Conservation (phyloP, 2,113 vertebrate species). For the Podarcis cretensis region DNA sequence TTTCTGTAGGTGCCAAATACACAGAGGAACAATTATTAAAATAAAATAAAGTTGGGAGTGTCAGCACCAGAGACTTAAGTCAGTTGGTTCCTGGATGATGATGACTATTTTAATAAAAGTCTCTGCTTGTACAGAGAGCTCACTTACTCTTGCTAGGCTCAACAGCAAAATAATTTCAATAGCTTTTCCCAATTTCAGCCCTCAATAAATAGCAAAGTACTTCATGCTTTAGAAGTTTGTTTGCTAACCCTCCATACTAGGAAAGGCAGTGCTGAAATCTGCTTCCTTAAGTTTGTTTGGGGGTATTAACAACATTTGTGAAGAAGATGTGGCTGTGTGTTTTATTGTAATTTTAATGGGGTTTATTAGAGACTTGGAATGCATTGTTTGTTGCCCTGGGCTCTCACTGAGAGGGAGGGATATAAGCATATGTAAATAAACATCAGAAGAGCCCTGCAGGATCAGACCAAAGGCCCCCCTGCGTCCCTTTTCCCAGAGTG, state of each 20-base stretch:
- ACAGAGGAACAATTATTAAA: too few species aligned
- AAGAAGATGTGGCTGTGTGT: too few species aligned
- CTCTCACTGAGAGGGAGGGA: too few species aligned
- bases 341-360: too few species aligned
- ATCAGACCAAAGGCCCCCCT: too few species aligned
- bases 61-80: too few species aligned
- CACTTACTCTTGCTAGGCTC: background rate
- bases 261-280: background rate
- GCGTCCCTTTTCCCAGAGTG: too few species aligned
- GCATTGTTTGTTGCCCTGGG: too few species aligned
- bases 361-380: too few species aligned
- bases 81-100: background rate
- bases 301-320: background rate
- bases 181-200: background rate
- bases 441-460: too few species aligned
- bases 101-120: background rate
- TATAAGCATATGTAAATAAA: too few species aligned
- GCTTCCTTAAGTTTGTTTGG: too few species aligned
- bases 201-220: background rate
- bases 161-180: background rate
- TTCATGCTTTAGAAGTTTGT: background rate
- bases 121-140: background rate
- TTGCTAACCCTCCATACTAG: background rate
- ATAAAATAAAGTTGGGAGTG: background rate
- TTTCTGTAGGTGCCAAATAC: background rate